Conservation (phyloP, 2,797 vertebrate genomes). For the Ptychadena robeensis region DNA sequence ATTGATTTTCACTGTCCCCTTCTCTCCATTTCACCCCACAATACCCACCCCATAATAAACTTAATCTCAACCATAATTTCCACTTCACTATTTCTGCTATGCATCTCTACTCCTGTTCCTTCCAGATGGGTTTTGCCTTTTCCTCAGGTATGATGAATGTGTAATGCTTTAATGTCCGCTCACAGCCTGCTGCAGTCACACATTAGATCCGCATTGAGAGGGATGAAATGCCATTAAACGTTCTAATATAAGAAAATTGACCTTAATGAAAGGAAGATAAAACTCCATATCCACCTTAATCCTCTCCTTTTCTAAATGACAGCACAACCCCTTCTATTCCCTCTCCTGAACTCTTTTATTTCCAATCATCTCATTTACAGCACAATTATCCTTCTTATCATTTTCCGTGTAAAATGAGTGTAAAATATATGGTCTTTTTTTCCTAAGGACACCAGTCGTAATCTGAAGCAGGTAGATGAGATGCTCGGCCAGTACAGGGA, state of each 20-base stretch:
- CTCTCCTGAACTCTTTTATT: not conserved
- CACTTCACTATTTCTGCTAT: no score
- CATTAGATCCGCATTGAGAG: not conserved
- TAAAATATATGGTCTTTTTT: not conserved
- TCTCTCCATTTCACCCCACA: no score
- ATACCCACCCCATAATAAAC: no score
- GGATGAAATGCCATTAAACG: not conserved
- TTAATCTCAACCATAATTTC: no score
- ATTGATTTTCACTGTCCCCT: no score
- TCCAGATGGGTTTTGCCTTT: no score
- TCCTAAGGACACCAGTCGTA: slow-evolving; percentile 88
- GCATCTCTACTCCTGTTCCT: not conserved
- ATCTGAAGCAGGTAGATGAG: slow-evolving; percentile 87
- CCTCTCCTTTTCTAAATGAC: not conserved
- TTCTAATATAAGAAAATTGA: not conserved
- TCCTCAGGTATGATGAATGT: not conserved
- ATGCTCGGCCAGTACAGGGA: slow-evolving; percentile 91
- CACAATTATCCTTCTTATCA: not conserved
- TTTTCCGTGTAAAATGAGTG: not conserved
- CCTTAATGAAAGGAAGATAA: not conserved
- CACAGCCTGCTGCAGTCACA: not conserved
- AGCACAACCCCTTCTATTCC: not conserved
- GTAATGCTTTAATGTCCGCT: not conserved
- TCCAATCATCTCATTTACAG: not conserved
- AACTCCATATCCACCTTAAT: not conserved